These are phyloP conservation scores for Sebastes baramenuke DNA, from an alignment of 2,797 vertebrate genomes.

Conservation along the genomic window DNA sequence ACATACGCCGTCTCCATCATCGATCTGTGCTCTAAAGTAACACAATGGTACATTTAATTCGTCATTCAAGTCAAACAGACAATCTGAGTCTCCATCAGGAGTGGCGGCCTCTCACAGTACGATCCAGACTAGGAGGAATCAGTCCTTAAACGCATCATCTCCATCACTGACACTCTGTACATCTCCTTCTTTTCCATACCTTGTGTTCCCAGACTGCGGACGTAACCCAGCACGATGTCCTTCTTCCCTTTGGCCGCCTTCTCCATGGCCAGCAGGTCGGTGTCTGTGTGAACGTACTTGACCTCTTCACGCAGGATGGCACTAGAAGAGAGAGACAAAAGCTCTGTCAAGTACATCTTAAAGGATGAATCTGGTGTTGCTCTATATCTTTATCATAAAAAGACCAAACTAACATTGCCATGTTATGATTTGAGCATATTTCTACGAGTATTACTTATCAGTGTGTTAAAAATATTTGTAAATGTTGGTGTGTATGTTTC, in stretches of 20 bases:
- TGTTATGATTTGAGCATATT: not conserved
- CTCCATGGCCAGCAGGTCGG: conserved; percentile 87
- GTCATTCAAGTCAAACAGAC: not conserved
- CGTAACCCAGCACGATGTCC: conserved; percentile 88
- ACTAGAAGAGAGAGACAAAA: conserved; percentile 66
- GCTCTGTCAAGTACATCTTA: not conserved
- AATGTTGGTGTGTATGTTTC: too few relatives aligned
- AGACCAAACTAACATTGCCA: too few relatives aligned
- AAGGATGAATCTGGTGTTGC: not conserved
- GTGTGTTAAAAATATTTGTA: too few relatives aligned
- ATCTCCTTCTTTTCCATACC: conserved; percentile 74
- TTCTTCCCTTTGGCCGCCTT: conserved; percentile 83
- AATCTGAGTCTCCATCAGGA: not conserved
- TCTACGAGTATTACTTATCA: too few relatives aligned
- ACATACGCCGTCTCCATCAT: conserved; percentile 96
- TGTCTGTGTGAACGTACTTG: conserved; percentile 85
- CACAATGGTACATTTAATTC: not conserved
- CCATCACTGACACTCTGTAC: not conserved
- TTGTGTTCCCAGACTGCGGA: conserved; percentile 90
- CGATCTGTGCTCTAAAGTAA: conserved; percentile 86
- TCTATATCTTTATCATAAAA: not conserved
- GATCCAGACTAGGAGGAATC: not conserved
- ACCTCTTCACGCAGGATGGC: conserved; percentile 94
- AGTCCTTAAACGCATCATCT: not conserved
- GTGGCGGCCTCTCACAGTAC: not conserved